Conservation (phyloP, 1,140 invertebrate species). For the Drosophila leontia region DNA sequence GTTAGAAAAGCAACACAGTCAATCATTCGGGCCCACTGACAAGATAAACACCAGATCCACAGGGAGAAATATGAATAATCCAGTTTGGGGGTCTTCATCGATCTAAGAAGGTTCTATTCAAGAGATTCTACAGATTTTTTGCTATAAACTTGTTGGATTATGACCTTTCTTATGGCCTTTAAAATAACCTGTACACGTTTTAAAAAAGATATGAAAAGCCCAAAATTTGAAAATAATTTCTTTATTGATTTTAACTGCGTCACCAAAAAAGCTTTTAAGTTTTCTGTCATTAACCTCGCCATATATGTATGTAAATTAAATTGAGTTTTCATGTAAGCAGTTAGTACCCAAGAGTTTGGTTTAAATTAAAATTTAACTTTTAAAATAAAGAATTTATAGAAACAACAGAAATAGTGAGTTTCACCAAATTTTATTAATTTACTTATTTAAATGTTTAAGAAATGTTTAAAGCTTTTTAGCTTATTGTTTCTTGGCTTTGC, state of each 20-base stretch:
- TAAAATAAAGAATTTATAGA: background rate
- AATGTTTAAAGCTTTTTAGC: background rate
- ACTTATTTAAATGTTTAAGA: background rate
- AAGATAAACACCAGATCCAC: constrained; percentile 61
- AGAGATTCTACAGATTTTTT: background rate
- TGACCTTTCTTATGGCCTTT: background rate
- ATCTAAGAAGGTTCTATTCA: background rate
- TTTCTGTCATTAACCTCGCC: background rate
- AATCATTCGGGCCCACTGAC: constrained; percentile 68
- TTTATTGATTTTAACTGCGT: background rate
- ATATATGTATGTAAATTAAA: background rate
- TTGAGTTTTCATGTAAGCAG: background rate
- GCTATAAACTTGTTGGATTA: background rate
- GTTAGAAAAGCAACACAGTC: constrained; percentile 81
- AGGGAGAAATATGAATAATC: background rate
- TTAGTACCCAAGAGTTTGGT: background rate
- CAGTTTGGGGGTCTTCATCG: too few species aligned
- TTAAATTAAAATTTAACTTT: too few species aligned
- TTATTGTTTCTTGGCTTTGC: background rate
- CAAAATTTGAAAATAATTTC: too few species aligned
- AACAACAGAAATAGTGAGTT: background rate
- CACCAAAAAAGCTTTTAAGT: background rate
- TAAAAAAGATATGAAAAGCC: background rate
- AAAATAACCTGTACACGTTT: background rate
- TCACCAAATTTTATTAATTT: too few species aligned